A percentile compares a stretch with the other conserved stretches of the same genome.
These are phyloP conservation scores for Agapornis canus DNA, from an alignment of 2,797 vertebrate genomes.

Conservation along the genomic window DNA sequence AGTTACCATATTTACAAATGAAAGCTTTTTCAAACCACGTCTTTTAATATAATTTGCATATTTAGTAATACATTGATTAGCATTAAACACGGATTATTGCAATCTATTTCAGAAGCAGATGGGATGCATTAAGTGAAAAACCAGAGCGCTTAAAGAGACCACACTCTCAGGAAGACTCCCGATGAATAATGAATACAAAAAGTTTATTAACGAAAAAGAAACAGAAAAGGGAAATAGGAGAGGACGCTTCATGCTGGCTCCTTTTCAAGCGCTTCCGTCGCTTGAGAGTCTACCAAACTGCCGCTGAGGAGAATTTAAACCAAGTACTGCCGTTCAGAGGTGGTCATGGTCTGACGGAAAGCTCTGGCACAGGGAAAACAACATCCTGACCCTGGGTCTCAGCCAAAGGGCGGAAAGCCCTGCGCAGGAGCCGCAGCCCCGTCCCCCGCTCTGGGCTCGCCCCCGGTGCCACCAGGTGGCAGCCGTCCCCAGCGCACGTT, in stretches of 20 bases:
- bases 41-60: conserved; percentile 89
- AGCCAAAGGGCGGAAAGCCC: background rate
- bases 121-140: conserved; percentile 83
- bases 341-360: background rate
- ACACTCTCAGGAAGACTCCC: conserved; percentile 74
- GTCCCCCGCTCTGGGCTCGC: background rate
- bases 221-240: background rate
- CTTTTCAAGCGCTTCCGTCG: conserved; percentile 33
- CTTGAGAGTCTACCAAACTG: conserved; percentile 32
- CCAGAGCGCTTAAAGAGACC: conserved; percentile 76
- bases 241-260: background rate
- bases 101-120: conserved; percentile 87
- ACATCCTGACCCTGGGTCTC: background rate
- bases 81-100: conserved; percentile 87
- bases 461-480: conserved; percentile 74
- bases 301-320: conserved; percentile 52
- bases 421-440: background rate
- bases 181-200: conserved; percentile 80
- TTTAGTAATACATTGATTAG: conserved; percentile 88
- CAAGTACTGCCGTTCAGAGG: conserved; percentile 14
- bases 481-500: conserved; percentile 63
- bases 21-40: conserved; percentile 83
- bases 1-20: conserved; percentile 86
- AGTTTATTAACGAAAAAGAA: conserved; percentile 75
- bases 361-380: background rate